Evolutionary conservation across 92 coral and sea anemone genomes (phyloP).

Genomic region (Parazoanthus darwini): DNA sequence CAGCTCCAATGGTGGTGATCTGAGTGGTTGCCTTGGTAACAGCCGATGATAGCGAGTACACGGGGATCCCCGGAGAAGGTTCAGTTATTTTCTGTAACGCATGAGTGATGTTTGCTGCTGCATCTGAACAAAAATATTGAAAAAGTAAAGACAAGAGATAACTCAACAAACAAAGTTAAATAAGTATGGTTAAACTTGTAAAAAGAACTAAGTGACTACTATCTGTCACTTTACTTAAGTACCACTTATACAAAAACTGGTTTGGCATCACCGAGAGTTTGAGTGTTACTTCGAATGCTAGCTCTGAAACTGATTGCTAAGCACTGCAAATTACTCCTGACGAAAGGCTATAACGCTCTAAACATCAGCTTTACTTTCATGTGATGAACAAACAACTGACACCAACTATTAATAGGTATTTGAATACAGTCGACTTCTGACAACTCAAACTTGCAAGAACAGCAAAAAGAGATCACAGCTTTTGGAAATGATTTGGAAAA

Average conservation of each 20-base stretch:
- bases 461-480: neutral
- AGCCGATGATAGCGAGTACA: conserved; percentile 83
- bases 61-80: conserved; percentile 78
- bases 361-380: too few species aligned
- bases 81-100: conserved; percentile 93
- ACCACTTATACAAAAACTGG: too few species aligned
- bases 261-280: too few species aligned
- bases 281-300: too few species aligned
- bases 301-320: too few species aligned
- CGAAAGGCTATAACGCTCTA: too few species aligned
- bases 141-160: too few species aligned
- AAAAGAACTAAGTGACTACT: too few species aligned
- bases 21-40: conserved; percentile 92
- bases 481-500: neutral
- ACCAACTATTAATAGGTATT: neutral
- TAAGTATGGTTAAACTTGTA: too few species aligned
- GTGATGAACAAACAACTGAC: neutral
- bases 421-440: neutral
- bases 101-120: conserved; percentile 81
- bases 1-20: conserved; percentile 73
- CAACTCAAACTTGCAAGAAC: neutral
- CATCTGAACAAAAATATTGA: conserved; percentile 31
- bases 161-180: too few species aligned
- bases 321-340: too few species aligned
- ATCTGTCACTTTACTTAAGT: too few species aligned